A percentile compares a stretch with the other conserved stretches of the same genome.
These are phyloP conservation scores for Volucella inflata DNA, from an alignment of 2,888 invertebrate species.

Conservation along the genomic window DNA sequence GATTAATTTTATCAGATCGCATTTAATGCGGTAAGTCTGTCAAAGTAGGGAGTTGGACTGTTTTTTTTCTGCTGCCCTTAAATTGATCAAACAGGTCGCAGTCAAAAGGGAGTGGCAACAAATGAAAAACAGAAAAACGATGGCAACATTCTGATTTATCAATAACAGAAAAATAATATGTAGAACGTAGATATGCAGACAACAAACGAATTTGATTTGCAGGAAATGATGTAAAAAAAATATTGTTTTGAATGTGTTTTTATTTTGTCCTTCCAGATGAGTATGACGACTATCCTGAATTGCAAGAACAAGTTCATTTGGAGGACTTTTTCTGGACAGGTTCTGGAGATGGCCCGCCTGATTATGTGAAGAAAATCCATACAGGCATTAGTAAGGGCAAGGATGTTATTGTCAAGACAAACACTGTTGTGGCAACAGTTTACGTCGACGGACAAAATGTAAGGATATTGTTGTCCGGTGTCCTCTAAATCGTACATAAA, in stretches of 20 bases:
- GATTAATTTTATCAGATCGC: conserved; percentile 63
- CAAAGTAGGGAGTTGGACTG: background rate
- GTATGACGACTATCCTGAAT: conserved; percentile 80
- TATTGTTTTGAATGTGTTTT: background rate
- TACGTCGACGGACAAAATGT: conserved; percentile 86
- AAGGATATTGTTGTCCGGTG: conserved; percentile 68
- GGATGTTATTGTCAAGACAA: conserved; percentile 87
- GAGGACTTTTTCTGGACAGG: conserved; percentile 97
- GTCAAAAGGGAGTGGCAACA: conserved; percentile 7
- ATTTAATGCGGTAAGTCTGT: conserved; percentile 20
- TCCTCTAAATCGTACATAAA: conserved; percentile 25
- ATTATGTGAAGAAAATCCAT: conserved; percentile 83
- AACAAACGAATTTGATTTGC: background rate
- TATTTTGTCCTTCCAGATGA: conserved; percentile 78
- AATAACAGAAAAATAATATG: conserved; percentile 35
- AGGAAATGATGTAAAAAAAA: background rate
- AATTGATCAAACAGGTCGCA: conserved; percentile 70
- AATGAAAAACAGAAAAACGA: conserved; percentile 45
- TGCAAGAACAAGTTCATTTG: conserved; percentile 84
- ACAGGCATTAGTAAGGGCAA: conserved; percentile 85
- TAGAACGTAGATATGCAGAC: conserved; percentile 8
- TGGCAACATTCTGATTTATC: conserved; percentile 71
- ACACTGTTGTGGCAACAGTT: conserved; percentile 89
- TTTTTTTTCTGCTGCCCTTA: conserved; percentile 2
- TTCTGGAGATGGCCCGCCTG: conserved; percentile 91